A percentile compares a stretch with the other conserved stretches of the same genome.
Evolutionary conservation across 1,140 invertebrate genomes (phyloP).

Genomic region (Lineus longissimus): DNA sequence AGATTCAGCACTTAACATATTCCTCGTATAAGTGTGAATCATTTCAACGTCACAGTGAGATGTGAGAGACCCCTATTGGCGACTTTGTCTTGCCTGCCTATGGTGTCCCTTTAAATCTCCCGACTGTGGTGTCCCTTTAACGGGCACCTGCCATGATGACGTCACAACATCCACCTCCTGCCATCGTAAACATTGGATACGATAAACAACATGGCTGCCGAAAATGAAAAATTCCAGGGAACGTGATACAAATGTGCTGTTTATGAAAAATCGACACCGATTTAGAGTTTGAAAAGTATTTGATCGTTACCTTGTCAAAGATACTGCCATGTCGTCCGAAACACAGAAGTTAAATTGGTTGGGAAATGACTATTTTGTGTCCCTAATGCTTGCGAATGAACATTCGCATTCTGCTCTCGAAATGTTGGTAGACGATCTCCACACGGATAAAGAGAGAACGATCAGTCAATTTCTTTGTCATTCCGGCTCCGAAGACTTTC

Average conservation of each 20-base stretch:
- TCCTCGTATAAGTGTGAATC: no score
- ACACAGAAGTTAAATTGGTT: slow-evolving; percentile 38
- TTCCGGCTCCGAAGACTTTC: slow-evolving; percentile 49
- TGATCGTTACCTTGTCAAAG: background rate
- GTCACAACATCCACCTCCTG: no score
- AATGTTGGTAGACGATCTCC: slow-evolving; percentile 50
- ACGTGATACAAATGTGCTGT: background rate
- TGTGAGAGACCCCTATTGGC: no score
- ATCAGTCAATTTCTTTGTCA: slow-evolving; percentile 45
- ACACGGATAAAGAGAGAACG: slow-evolving; percentile 46
- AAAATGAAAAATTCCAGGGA: no score
- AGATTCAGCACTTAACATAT: no score
- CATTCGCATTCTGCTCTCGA: slow-evolving; percentile 38
- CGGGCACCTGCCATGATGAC: no score
- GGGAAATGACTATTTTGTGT: slow-evolving; percentile 42
- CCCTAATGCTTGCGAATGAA: slow-evolving; percentile 34
- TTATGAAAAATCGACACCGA: background rate
- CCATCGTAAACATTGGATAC: no score
- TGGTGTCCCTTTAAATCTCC: no score
- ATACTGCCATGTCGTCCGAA: background rate
- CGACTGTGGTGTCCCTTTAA: no score
- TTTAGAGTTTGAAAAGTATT: background rate
- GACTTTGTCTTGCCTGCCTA: no score
- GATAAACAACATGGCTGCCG: no score
- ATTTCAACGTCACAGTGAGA: no score